These are phyloP conservation scores for Neoarius graeffei DNA, from an alignment of 2,113 vertebrate species.

Conservation along the genomic window DNA sequence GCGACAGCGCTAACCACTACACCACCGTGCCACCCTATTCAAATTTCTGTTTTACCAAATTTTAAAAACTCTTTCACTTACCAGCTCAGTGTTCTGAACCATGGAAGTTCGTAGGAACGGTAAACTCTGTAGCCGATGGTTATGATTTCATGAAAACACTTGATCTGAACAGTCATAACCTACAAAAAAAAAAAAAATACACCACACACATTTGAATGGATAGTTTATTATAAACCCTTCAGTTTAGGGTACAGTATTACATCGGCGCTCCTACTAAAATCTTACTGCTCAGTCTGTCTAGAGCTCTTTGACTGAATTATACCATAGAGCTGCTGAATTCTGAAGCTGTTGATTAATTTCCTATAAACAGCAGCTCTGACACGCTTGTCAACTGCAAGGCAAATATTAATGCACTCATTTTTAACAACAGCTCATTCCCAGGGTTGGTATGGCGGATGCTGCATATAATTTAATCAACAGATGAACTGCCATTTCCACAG, in stretches of 20 bases:
- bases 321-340: background rate
- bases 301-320: background rate
- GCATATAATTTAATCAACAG: background rate
- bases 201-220: conserved; percentile 6
- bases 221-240: background rate
- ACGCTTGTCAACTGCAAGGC: background rate
- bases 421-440: background rate
- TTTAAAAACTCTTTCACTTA: conserved; percentile 67
- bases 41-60: background rate
- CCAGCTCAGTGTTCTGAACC: conserved; percentile 97
- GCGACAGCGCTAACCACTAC: no score
- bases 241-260: background rate
- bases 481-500: background rate
- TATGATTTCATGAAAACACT: conserved; percentile 98
- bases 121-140: conserved; percentile 97
- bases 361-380: background rate
- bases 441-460: background rate
- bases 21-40: background rate
- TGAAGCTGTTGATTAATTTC: background rate
- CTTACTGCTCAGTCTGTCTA: background rate
- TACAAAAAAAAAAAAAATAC: conserved; percentile 66
- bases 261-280: background rate
- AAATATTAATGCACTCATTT: no score
- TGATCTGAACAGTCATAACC: conserved; percentile 94
- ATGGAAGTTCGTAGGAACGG: conserved; percentile 91